A percentile compares a stretch with the other conserved stretches of the same genome.
Conservation (phyloP, 2,888 invertebrate species). For the Ectemnius lituratus region DNA sequence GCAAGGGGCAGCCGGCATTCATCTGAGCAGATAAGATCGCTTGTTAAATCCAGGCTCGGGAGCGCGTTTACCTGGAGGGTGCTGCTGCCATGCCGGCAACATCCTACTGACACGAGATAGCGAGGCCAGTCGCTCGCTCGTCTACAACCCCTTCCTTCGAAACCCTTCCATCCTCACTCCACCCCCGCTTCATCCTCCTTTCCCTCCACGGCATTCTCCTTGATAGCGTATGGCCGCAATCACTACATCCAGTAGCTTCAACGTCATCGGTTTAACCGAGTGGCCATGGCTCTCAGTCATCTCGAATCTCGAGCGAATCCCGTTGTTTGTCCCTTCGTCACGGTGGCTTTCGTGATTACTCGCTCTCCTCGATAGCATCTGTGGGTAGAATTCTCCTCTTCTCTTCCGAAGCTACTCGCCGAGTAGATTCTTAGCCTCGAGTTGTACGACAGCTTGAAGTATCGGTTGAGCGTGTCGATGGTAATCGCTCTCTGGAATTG, state of each 20-base stretch:
- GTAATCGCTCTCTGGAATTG: not conserved
- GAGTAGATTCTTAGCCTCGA: not conserved
- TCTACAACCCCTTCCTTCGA: slow-evolving; percentile 33
- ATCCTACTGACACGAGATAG: slow-evolving; percentile 72
- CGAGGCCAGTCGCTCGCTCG: slow-evolving; percentile 54
- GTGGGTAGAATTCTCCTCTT: not conserved
- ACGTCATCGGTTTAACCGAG: no score
- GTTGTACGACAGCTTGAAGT: slow-evolving; percentile 4
- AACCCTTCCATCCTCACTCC: slow-evolving; percentile 36
- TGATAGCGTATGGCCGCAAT: slow-evolving; percentile 10
- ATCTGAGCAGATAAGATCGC: slow-evolving; percentile 76
- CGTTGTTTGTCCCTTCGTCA: not conserved
- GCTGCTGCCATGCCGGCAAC: slow-evolving; percentile 60
- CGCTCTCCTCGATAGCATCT: not conserved
- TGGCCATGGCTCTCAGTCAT: not conserved
- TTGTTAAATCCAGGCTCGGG: slow-evolving; percentile 74
- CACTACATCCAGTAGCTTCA: slow-evolving; percentile 1
- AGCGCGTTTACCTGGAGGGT: slow-evolving; percentile 64
- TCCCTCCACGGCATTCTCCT: not conserved
- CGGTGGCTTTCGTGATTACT: not conserved
- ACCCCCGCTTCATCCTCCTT: slow-evolving; percentile 18
- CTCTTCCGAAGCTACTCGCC: not conserved
- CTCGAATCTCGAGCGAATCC: not conserved
- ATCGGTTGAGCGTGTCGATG: slow-evolving; percentile 5
- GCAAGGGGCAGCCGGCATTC: slow-evolving; percentile 66